phyloP scores from a whole-genome alignment of 2,113 vertebrate genomes.

The Calonectris borealis region DNA sequence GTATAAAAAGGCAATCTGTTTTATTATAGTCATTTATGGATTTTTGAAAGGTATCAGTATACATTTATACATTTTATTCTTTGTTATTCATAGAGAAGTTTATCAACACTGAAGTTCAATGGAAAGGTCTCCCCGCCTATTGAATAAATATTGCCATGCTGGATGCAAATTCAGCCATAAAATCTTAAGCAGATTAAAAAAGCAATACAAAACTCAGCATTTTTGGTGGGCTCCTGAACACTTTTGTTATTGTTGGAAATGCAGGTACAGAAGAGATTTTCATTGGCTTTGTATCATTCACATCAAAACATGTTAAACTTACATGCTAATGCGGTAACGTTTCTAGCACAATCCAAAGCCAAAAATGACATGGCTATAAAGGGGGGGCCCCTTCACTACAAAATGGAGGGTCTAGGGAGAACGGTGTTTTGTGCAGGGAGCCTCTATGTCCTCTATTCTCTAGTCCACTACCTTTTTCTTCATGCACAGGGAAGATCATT shows the following conservation, averaged over 20 bases:
- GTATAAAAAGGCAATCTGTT: background rate
- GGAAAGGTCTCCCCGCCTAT: background rate
- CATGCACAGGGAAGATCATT: background rate
- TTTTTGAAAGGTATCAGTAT: background rate
- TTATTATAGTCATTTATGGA: background rate
- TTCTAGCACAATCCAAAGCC: background rate
- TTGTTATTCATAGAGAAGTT: background rate
- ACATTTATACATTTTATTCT: background rate
- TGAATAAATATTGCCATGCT: background rate
- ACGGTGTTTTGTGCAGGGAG: background rate
- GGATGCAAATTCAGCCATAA: background rate
- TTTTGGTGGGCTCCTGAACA: background rate
- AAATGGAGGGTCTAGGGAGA: background rate
- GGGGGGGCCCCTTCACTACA: background rate
- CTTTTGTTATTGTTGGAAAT: background rate
- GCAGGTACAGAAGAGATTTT: background rate
- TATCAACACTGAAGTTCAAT: background rate
- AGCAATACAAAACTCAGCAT: background rate
- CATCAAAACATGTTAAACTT: background rate
- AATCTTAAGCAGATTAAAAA: background rate
- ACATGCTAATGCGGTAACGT: accelerated
- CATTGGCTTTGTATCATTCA: background rate
- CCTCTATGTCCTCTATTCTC: background rate
- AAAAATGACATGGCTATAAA: background rate
- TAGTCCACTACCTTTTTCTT: background rate